Evolutionary conservation across 2,888 invertebrate genomes (phyloP).

Genomic region (Scaeva pyrastri): DNA sequence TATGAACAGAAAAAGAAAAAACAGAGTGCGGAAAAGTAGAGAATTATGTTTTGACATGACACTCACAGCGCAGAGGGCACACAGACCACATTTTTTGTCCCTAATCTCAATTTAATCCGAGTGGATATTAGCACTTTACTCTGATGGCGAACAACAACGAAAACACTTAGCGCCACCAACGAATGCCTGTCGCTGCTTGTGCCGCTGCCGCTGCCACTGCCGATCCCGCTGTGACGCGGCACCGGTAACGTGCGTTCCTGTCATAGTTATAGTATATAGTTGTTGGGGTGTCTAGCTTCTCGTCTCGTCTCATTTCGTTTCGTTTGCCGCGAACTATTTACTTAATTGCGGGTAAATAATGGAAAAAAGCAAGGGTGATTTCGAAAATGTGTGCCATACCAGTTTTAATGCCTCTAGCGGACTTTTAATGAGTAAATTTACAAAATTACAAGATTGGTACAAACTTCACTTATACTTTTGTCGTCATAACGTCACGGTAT

Average conservation of each 20-base stretch:
- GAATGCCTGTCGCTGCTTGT: constrained; percentile 6
- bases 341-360: constrained; percentile 71
- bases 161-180: constrained; percentile 59
- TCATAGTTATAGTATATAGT: constrained; percentile 32
- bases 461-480: neutral
- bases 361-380: constrained; percentile 4
- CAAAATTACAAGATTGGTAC: constrained; percentile 22
- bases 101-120: constrained; percentile 73
- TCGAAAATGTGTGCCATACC: neutral
- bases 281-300: neutral
- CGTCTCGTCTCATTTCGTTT: constrained; percentile 4
- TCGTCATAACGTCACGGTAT: neutral
- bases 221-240: too few relatives aligned
- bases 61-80: constrained; percentile 52
- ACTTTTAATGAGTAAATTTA: neutral
- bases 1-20: constrained; percentile 17
- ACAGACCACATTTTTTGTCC: constrained; percentile 62
- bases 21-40: constrained; percentile 49
- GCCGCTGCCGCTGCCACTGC: too few relatives aligned
- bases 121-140: constrained; percentile 75
- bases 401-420: neutral
- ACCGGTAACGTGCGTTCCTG: constrained; percentile 17
- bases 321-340: constrained; percentile 62
- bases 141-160: constrained; percentile 60
- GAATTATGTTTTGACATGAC: constrained; percentile 75